These are phyloP conservation scores for Arenaria interpres DNA, from an alignment of 2,113 vertebrate species.

Conservation along the genomic window DNA sequence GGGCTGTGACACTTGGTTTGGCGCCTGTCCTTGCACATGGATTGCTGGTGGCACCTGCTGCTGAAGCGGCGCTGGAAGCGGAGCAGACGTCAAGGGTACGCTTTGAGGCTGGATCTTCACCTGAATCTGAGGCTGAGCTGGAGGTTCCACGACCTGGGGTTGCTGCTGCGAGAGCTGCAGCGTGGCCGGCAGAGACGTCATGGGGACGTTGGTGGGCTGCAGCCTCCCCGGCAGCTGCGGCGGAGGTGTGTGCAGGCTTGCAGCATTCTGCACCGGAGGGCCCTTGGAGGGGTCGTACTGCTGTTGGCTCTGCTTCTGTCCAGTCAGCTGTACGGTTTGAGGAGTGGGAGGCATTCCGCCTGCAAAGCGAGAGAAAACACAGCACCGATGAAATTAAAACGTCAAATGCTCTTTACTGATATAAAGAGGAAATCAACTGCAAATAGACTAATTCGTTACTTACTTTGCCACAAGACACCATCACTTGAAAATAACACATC, in stretches of 20 bases:
- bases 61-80: conserved; percentile 82
- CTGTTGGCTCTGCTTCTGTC: conserved; percentile 89
- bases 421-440: background rate
- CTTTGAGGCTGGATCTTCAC: conserved; percentile 80
- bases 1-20: conserved; percentile 71
- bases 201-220: conserved; percentile 69
- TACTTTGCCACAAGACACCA: conserved; percentile 58
- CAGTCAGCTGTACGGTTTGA: conserved; percentile 86
- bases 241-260: conserved; percentile 88
- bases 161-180: conserved; percentile 84
- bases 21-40: conserved; percentile 80
- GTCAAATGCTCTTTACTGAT: background rate
- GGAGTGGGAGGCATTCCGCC: conserved; percentile 93
- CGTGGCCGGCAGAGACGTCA: conserved; percentile 71
- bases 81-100: conserved; percentile 66
- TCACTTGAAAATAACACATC: conserved; percentile 52
- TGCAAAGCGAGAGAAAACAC: conserved; percentile 70
- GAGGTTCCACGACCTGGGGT: conserved; percentile 76
- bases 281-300: conserved; percentile 93
- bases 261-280: conserved; percentile 91
- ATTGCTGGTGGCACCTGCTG: conserved; percentile 81
- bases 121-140: conserved; percentile 76
- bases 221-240: conserved; percentile 85
- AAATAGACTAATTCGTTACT: conserved; percentile 17
- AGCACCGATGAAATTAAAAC: background rate